Evolutionary conservation across 2,888 invertebrate species (phyloP).

Genomic region (Tachina fera): DNA sequence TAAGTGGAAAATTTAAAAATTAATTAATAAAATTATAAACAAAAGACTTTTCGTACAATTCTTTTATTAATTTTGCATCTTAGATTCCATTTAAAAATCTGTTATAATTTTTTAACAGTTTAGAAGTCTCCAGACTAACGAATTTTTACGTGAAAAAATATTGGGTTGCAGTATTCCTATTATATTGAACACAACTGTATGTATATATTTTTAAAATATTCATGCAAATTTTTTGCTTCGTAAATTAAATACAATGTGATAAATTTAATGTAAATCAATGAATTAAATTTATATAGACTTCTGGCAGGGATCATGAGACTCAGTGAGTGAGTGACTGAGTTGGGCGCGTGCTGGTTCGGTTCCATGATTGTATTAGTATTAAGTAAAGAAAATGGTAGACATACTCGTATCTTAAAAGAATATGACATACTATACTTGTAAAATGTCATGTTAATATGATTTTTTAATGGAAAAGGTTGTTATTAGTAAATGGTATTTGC

Average conservation of each 20-base stretch:
- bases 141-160: no score
- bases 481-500: slow-evolving; percentile 11
- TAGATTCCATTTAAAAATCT: no score
- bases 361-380: slow-evolving; percentile 28
- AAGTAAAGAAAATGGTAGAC: slow-evolving; percentile 20
- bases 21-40: no score
- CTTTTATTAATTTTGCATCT: no score
- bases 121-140: no score
- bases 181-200: no score
- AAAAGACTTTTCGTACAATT: no score
- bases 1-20: no score
- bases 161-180: no score
- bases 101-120: no score
- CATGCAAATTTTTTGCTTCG: slow-evolving; percentile 1
- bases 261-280: slow-evolving; percentile 33
- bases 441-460: slow-evolving; percentile 45
- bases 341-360: slow-evolving; percentile 5
- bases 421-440: slow-evolving; percentile 26
- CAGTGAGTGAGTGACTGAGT: slow-evolving; percentile 8
- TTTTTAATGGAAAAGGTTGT: slow-evolving; percentile 20
- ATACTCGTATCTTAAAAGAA: not conserved
- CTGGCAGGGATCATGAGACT: not conserved
- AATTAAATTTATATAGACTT: slow-evolving; percentile 2
- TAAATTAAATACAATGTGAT: slow-evolving; percentile 38
- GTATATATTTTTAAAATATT: slow-evolving; percentile 9